Conservation (phyloP, 2,888 invertebrate species). For the Drosophila robusta region DNA sequence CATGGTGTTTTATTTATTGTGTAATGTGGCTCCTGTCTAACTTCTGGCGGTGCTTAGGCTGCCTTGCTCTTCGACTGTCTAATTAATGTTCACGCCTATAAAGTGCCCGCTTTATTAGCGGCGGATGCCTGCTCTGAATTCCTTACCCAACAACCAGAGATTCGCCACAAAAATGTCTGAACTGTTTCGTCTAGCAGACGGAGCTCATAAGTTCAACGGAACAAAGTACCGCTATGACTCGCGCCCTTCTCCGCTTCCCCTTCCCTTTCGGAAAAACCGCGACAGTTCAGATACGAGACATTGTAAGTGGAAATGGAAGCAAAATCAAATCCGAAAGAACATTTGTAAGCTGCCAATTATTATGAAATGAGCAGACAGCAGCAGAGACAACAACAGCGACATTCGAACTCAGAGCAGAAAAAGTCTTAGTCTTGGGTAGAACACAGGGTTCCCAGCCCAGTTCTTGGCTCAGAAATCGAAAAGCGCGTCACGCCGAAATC, state of each 20-base stretch:
- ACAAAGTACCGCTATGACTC: slow-evolving; percentile 66
- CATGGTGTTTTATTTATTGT: slow-evolving; percentile 59
- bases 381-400: slow-evolving; percentile 52
- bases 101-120: slow-evolving; percentile 67
- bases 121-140: slow-evolving; percentile 68
- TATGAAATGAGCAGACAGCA: slow-evolving; percentile 66
- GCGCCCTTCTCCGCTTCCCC: too few species aligned
- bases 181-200: slow-evolving; percentile 23
- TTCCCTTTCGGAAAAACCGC: slow-evolving; percentile 43
- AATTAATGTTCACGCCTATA: slow-evolving; percentile 75
- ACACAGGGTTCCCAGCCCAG: neutral
- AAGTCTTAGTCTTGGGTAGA: slow-evolving; percentile 13
- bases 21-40: slow-evolving; percentile 51
- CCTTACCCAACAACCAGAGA: slow-evolving; percentile 27
- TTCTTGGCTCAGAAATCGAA: slow-evolving; percentile 42
- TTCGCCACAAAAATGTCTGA: slow-evolving; percentile 56
- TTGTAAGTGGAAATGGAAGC: slow-evolving; percentile 47
- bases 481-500: slow-evolving; percentile 77
- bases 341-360: slow-evolving; percentile 78
- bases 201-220: slow-evolving; percentile 66
- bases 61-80: slow-evolving; percentile 53
- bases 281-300: slow-evolving; percentile 39
- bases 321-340: slow-evolving; percentile 73
- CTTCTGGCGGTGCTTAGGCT: slow-evolving; percentile 35
- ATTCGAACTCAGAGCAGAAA: slow-evolving; percentile 43